These are phyloP conservation scores for Caracal caracal DNA, from an alignment of 2,113 vertebrate genomes.

Conservation along the genomic window DNA sequence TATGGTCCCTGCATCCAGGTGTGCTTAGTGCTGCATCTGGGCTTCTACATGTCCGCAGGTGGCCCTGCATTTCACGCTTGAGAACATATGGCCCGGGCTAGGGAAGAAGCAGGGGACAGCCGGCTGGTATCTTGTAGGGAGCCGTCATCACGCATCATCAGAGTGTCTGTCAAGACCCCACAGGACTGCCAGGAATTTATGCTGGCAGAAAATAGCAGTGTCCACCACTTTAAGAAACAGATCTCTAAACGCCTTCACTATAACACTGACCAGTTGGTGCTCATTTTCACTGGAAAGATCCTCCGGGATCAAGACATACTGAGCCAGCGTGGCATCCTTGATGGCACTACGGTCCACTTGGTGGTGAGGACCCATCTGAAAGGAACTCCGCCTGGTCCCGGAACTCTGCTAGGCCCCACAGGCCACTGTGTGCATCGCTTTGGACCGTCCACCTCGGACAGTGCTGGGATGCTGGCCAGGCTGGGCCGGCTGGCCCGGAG, in stretches of 20 bases:
- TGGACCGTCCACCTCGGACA: not conserved
- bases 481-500: not conserved
- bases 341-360: slow-evolving; percentile 68
- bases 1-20: slow-evolving; percentile 74
- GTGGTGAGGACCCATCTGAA: slow-evolving; percentile 63
- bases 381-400: not conserved
- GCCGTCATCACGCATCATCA: slow-evolving; percentile 42
- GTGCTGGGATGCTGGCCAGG: not conserved
- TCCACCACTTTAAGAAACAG: slow-evolving; percentile 71
- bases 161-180: slow-evolving; percentile 73
- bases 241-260: slow-evolving; percentile 71
- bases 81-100: slow-evolving; percentile 63
- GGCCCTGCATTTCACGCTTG: slow-evolving; percentile 25
- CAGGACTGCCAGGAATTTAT: slow-evolving; percentile 73
- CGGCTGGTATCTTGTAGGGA: slow-evolving; percentile 60
- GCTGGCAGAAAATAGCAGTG: slow-evolving; percentile 73
- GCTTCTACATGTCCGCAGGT: slow-evolving; percentile 68
- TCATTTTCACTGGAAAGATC: slow-evolving; percentile 77
- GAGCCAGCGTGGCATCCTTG: slow-evolving; percentile 66
- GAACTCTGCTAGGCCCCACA: not conserved
- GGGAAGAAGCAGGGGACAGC: slow-evolving; percentile 74
- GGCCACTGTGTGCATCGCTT: not conserved
- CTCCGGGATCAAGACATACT: slow-evolving; percentile 75
- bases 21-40: slow-evolving; percentile 49
- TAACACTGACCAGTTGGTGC: slow-evolving; percentile 58